Evolutionary conservation across 2,113 vertebrate species (phyloP).

Genomic region (cat (Felis catus)): F.catus_Fca126_mat1.0 CM031416.1:27583501-27584000

Average conservation of each 20-base stretch:
- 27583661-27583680: neutral
- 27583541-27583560: rapidly evolving
- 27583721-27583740: neutral
- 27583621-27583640: neutral
- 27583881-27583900: neutral
- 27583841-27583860: neutral
- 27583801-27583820: neutral
- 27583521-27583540: neutral
- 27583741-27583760: neutral
- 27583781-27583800: neutral
- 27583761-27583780: neutral
- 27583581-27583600: neutral
- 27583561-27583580: neutral
- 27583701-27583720: neutral
- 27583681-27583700: neutral
- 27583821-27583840: neutral
- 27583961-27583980: neutral
- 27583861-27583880: neutral
- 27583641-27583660: neutral
- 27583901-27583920: neutral
- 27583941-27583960: neutral
- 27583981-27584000: neutral
- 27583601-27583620: neutral
- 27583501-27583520: neutral
- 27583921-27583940: neutral